Evolutionary conservation across 2,113 vertebrate genomes (phyloP), one percentile per base, ranked within the genome.

Genomic region (Xenopus borealis): DNA sequence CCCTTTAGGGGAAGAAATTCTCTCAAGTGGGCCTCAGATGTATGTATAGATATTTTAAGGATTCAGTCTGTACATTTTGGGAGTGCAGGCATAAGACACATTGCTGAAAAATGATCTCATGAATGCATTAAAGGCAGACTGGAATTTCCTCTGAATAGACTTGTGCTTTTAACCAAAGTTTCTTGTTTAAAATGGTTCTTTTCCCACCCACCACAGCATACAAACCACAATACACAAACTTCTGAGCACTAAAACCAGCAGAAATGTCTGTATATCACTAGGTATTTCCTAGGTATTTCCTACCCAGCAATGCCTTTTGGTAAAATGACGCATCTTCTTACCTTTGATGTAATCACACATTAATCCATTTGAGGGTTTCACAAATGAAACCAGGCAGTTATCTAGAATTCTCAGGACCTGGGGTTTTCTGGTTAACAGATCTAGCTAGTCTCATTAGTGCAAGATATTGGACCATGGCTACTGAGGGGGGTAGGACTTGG

Each of bases 81-180:
- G 52, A 58, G 53, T 67, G 17, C 50, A 65, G 65, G 59, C 55
- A 68, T 52, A 27, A 16, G 47, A 68, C 12, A 68, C 45, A 75
- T 68, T 40, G 40, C 45, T 62, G 65, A 40, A 69, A 75, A 69
- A 69, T 62, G 66, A 62, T 23, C 65, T 75, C 66, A 75, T 20
- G 27, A 50, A 20, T 45, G 63, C 27, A 47, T 62, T 68, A 52
- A 62, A 19, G 17, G 65, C 45, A 68, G 40, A n/a, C 44, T 69
- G 72, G 73, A 69, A 75, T 62, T 75, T 75, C 66, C 73, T 73
- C 71, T 68, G 64, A 68, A 62, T 14, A 62, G 57, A 62, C 66
- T 57, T 62, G 55, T 40, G n/a, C 12, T 16, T 69, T 30, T 23
- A 67, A 59, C 33, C 53, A 58, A 58, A 45, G 40, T 12, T 23